Evolutionary conservation across 1,140 invertebrate species (phyloP).

Genomic region (Polypedilum vanderplanki): DNA sequence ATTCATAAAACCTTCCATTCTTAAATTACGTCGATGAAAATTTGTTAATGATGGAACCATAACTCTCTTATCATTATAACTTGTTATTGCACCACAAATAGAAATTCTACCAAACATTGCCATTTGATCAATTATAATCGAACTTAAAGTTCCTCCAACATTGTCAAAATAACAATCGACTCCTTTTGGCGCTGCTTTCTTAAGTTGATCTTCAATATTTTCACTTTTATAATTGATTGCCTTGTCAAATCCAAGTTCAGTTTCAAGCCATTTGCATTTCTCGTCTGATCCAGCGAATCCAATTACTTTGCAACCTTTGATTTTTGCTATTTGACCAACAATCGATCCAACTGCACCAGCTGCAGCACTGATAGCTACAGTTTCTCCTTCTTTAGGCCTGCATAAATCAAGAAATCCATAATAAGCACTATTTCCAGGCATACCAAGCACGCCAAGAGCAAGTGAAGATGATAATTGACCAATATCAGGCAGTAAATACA

Average conservation of each 20-base stretch:
- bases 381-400: slow-evolving; percentile 60
- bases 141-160: slow-evolving; percentile 58
- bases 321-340: slow-evolving; percentile 69
- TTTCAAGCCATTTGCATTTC: slow-evolving; percentile 60
- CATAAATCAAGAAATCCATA: slow-evolving; percentile 65
- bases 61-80: not conserved
- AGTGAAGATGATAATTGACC: slow-evolving; percentile 38
- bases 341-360: slow-evolving; percentile 62
- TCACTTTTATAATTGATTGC: slow-evolving; percentile 65
- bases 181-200: slow-evolving; percentile 54
- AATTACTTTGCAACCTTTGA: slow-evolving; percentile 60
- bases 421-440: slow-evolving; percentile 59
- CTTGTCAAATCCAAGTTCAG: slow-evolving; percentile 60
- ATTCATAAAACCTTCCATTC: slow-evolving; percentile 55
- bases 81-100: slow-evolving; percentile 51
- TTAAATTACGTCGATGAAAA: slow-evolving; percentile 46
- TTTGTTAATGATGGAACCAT: not conserved
- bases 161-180: slow-evolving; percentile 64
- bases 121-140: slow-evolving; percentile 53
- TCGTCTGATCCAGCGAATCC: slow-evolving; percentile 63
- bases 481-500: slow-evolving; percentile 37
- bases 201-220: slow-evolving; percentile 48
- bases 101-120: slow-evolving; percentile 50
- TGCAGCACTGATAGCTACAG: slow-evolving; percentile 58
- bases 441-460: slow-evolving; percentile 41